Base-by-base conservation (phyloP, 2,888 invertebrate species). In the Pollenia labialis region DNA sequence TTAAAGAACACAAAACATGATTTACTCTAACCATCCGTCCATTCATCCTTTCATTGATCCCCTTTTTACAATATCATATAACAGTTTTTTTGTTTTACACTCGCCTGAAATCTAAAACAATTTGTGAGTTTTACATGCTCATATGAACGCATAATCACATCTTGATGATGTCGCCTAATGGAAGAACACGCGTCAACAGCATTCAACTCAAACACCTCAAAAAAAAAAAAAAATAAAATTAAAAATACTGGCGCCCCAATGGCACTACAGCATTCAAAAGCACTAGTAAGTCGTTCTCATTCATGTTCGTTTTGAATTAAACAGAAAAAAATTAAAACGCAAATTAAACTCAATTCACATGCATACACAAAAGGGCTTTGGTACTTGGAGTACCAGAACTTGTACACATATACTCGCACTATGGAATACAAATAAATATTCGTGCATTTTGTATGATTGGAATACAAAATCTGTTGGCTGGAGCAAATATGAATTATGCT, bases 201-300 rank as follows among this genome's bases (percentile, higher is more conserved):
- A 84, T 87, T 87, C 87, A 87, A 87, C 81, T 72, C 87, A 87
- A 87, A 87, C 87, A 87, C 87, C 87, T 87, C 74, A 72, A 74
- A 32, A 32, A 85, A 77, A 77, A 23, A 23, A 23, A 23, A 23
- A 23, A 23, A 23, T 2, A 23, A 23, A 23, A 23, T 23, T 87
- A 81, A 81, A 84, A 81, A 87, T 81, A 76, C 66, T 81, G 87
- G 87, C 87, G 87, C 87, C 87, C 58, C 81, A 87, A 84, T 84
- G 81, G 77, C 62, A 84, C 50, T 42, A 40, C 32, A 32, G 23
- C 64, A 68, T 42, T 66, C 60, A 6, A 9, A 23, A 48, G 54
- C 64, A 32, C 32, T 32, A 52, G 62, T 83, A 71, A 74, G 64
- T 71, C 42, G 69, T 18, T 69, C 66, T 54, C 74, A 80, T 75